phyloP scores from a whole-genome alignment of 2,113 vertebrate species.

The Pogonocichla stellata region DNA sequence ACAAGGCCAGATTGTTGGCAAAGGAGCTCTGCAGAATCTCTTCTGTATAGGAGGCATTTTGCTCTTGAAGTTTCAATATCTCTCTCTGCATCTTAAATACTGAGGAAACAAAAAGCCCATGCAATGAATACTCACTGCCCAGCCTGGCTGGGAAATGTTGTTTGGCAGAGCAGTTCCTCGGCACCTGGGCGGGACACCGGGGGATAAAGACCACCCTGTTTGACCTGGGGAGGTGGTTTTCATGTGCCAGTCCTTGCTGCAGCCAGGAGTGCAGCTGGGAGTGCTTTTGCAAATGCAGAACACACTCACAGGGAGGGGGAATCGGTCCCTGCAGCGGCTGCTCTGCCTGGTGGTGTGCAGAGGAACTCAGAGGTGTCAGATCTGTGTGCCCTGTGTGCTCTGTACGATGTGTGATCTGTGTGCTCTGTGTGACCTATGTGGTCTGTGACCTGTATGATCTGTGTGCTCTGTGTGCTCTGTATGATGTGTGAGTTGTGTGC shows the following conservation, averaged over 20 bases:
- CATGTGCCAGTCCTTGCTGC: not conserved
- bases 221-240: not conserved
- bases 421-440: too few relatives aligned
- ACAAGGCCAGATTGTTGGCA: not conserved
- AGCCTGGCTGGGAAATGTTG: not conserved
- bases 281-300: not conserved
- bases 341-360: rapidly evolving
- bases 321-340: not conserved
- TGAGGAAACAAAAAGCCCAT: conserved; percentile 26
- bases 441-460: too few relatives aligned
- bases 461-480: too few relatives aligned
- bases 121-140: not conserved
- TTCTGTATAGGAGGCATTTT: not conserved
- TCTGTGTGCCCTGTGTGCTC: too few relatives aligned
- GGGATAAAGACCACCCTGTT: not conserved
- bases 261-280: not conserved
- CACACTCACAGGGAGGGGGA: rapidly evolving
- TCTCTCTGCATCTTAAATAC: conserved; percentile 37
- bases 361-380: not conserved
- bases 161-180: not conserved
- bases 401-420: too few relatives aligned
- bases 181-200: not conserved
- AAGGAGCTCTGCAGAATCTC: not conserved
- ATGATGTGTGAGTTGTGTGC: too few relatives aligned
- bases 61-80: not conserved